Conservation (phyloP, 1,140 invertebrate species). For the Drosophila pseudoobscura region DNA sequence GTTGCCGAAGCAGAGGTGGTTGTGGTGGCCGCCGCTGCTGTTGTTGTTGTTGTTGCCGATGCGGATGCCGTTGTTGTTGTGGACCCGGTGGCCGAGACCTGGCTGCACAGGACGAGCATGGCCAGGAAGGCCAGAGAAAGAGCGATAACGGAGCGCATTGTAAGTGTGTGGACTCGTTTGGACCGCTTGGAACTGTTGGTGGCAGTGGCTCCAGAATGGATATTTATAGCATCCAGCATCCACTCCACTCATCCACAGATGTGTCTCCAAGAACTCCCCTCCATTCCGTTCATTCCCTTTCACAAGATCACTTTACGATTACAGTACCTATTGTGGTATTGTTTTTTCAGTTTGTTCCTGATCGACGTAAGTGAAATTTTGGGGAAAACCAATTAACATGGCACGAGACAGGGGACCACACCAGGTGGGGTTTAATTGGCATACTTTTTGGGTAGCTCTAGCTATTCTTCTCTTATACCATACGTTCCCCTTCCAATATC, state of each 20-base stretch:
- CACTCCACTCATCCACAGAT: conserved; percentile 20
- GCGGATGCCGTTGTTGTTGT: neutral
- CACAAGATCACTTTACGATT: too few relatives aligned
- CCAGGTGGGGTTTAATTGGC: too few relatives aligned
- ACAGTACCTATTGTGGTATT: too few relatives aligned
- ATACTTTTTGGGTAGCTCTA: too few relatives aligned
- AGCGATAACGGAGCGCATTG: conserved; percentile 17
- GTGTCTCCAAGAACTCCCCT: neutral
- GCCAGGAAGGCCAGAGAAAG: conserved; percentile 14
- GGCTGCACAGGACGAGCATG: conserved; percentile 7
- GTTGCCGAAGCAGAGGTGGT: conserved; percentile 14
- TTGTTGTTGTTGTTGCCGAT: conserved; percentile 17
- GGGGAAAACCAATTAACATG: too few relatives aligned
- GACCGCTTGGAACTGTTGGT: conserved; percentile 3
- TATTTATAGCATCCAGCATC: conserved; percentile 17
- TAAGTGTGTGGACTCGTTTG: neutral
- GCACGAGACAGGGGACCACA: too few relatives aligned
- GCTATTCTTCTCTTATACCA: too few relatives aligned
- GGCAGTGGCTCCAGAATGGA: neutral
- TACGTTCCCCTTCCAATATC: too few relatives aligned
- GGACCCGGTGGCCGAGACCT: neutral
- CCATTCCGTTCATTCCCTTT: too few relatives aligned
- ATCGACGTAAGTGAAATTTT: too few relatives aligned
- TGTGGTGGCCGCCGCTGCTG: conserved; percentile 12
- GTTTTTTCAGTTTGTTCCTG: too few relatives aligned